Evolutionary conservation across 2,797 vertebrate genomes (phyloP), one percentile per base, ranked within the genome.

Genomic region (Pangasius larnaudii): DNA sequence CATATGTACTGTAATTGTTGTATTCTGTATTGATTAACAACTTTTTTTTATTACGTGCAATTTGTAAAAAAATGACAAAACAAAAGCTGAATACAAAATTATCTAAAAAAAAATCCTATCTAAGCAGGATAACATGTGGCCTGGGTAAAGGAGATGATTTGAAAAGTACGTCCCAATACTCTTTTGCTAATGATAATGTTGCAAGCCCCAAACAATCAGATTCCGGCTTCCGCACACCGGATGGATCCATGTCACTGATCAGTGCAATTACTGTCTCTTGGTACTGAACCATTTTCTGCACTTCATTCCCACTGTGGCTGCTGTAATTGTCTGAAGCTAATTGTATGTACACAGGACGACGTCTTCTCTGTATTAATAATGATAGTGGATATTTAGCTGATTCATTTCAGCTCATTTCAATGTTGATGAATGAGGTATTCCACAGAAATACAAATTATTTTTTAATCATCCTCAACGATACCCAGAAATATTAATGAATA

Each of bases 381-480:
- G 56, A 59, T 27, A 61, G 78, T 18, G 39, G 24, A 63, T 63
- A 82, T 61, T 82, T n/a, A 82, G 58, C 9, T 46, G 79, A 63
- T 63, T 82, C 58, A 63, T 61, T 82, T 63, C 58, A 80, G 24
- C 19, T 42, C 13, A 22, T 63, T 85, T 72, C 51, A 19, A 59
- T 74, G 51, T 56, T 39, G 65, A 84, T 85, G 83, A 71, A 58
- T 22, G 30, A 74, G 39, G 36, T 27, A 30, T 71, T 85, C 51
- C 16, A 18, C 84, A 74, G 84, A 46, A 75, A 85, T 85, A 74
- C 36, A 63, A 46, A 63, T 80, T 6, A 80, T 82, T 42, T 75
- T 85, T 75, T 82, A 82, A 82, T 82, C 69, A 85, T 59, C 84
- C 36, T 75, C 59, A 58, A 85, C 53, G 14, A 74, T 42, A 74